Base-by-base conservation (phyloP, 2,797 vertebrate genomes). In the Centroberyx gerrardi region DNA sequence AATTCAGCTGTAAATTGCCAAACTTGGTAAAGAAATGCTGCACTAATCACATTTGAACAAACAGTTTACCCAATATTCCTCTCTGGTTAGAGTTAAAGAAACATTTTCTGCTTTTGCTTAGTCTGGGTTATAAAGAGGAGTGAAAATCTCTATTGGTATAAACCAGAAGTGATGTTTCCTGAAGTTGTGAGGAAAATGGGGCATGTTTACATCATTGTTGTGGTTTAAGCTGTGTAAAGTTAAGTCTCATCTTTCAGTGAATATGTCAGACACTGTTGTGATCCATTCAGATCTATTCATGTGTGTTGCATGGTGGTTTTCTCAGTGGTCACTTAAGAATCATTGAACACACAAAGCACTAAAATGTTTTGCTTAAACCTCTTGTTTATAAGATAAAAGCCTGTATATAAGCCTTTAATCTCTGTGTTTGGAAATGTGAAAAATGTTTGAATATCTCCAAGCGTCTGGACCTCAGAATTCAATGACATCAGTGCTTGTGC, bases 371-470 rank as follows among this genome's bases (percentile, higher is more conserved):
- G 80, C 87, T 80, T 75, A 69, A 80, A 86, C 71, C 76, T 90
- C 68, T 92, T 91, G 88, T 93, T 92, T 91, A 84, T 74, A 72
- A 84, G 85, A 92, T 89, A 81, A 92, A 94, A 93, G 83, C 62
- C 65, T 67, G 78, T 68, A 72, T 75, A 62, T 80, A 84, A 89
- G 85, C 79, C 82, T 94, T 92, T 94, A 87, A 93, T 93, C 90
- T 93, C 75, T 61, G 80, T 89, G 86, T 92, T 91, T 92, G 71
- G 83, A 92, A 90, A 91, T 88, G 82, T 74, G 67, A 88, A 92
- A 91, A 82, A 87, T 83, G 77, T 74, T 82, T 82, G 84, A 91
- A 83, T 89, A 74, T 86, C 71, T 78, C 88, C 52, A 69, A 76
- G 84, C 69, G 76, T 90, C 85, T 87, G 75, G 80, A 86, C 84